Conservation (phyloP, 2,113 vertebrate genomes). For the Microcebus tavaratra region DNA sequence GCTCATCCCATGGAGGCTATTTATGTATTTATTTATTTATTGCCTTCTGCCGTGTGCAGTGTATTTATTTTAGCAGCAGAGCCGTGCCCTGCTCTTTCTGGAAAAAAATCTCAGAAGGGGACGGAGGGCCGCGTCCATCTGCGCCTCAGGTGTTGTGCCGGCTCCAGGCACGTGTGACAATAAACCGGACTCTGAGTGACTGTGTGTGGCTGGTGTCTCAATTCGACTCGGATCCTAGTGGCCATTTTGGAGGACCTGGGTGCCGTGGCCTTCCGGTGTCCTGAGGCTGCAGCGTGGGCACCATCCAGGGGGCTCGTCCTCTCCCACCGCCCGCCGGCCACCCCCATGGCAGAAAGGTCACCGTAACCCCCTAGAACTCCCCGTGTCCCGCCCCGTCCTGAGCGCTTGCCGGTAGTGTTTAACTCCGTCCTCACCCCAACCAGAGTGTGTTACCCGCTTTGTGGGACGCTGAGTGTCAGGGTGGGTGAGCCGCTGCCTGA, state of each 20-base stretch:
- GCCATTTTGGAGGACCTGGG: not conserved
- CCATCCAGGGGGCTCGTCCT: too few relatives aligned
- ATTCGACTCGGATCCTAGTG: not conserved
- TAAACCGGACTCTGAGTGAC: constrained; percentile 55
- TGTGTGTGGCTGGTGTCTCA: constrained; percentile 1
- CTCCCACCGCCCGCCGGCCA: not conserved
- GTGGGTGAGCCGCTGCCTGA: not conserved
- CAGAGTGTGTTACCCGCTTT: not conserved
- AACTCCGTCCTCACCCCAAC: not conserved
- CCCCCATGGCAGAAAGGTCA: not conserved
- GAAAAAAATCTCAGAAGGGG: not conserved
- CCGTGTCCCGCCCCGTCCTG: not conserved
- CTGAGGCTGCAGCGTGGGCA: not conserved
- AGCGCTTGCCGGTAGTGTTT: not conserved
- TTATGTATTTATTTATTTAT: constrained; percentile 78
- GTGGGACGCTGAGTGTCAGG: not conserved
- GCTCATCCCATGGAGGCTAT: constrained; percentile 44
- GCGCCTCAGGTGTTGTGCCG: not conserved
- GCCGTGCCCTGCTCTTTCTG: not conserved
- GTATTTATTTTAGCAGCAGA: constrained; percentile 63
- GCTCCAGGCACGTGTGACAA: constrained; percentile 43
- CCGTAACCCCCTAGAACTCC: not conserved
- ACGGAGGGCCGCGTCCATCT: not conserved
- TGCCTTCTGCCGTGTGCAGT: constrained; percentile 15
- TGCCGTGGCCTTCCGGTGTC: not conserved